Conservation (phyloP, 2,113 vertebrate species). For the Protobothrops flavoviridis region DNA sequence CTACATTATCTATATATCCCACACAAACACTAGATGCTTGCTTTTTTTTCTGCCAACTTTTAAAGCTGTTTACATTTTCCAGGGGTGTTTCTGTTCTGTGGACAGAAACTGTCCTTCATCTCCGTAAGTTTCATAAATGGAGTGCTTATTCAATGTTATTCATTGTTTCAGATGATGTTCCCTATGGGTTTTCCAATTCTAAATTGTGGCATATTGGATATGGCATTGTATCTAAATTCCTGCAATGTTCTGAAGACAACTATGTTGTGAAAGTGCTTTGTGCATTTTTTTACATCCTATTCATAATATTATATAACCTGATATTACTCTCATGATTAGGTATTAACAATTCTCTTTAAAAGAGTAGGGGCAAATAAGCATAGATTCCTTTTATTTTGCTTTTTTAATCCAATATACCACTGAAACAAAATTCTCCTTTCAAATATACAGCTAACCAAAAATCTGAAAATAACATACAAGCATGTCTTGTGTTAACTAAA, state of each 20-base stretch:
- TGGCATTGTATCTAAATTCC: slow-evolving; percentile 18
- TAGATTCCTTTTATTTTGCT: neutral
- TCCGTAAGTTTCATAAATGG: slow-evolving; percentile 39
- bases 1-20: slow-evolving; percentile 14
- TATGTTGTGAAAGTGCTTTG: neutral
- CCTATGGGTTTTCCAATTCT: slow-evolving; percentile 15
- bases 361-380: neutral
- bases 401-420: neutral
- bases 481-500: neutral
- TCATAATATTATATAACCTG: neutral
- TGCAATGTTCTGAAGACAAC: neutral
- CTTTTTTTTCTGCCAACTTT: slow-evolving; percentile 42
- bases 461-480: neutral
- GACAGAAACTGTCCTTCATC: neutral
- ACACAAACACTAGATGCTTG: slow-evolving; percentile 5
- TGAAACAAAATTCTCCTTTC: neutral
- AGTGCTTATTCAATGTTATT: slow-evolving; percentile 15
- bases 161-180: slow-evolving; percentile 41
- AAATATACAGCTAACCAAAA: neutral
- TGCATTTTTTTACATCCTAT: neutral
- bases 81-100: slow-evolving; percentile 22
- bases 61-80: slow-evolving; percentile 44
- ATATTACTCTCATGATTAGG: neutral
- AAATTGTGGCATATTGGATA: neutral
- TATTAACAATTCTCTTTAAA: neutral